Evolutionary conservation across 2,888 invertebrate genomes (phyloP).

Genomic region (Heliconius cydno): DNA sequence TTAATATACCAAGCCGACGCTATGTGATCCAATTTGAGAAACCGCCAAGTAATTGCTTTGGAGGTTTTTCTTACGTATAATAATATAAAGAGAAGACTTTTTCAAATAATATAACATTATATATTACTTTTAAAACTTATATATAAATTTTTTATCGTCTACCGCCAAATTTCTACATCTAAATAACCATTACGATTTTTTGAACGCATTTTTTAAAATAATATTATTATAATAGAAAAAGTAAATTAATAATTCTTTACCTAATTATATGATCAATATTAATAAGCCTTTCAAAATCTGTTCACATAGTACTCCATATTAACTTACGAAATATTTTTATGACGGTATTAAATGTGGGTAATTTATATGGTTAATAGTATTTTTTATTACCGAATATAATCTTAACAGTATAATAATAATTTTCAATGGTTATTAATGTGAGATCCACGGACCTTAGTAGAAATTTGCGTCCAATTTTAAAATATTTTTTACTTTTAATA

Average conservation of each 20-base stretch:
- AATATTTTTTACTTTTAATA: slow-evolving; percentile 1
- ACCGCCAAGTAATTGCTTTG: neutral
- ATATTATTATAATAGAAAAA: no score
- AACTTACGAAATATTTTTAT: slow-evolving; percentile 12
- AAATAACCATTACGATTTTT: no score
- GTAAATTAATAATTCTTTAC: no score
- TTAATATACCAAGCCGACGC: slow-evolving; percentile 49
- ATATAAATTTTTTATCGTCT: no score
- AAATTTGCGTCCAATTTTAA: neutral
- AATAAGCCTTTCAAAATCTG: neutral
- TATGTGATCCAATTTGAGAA: slow-evolving; percentile 2
- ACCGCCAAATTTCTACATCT: no score
- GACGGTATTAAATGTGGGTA: slow-evolving; percentile 57
- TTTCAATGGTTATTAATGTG: slow-evolving; percentile 20
- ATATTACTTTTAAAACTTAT: no score
- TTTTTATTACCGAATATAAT: slow-evolving; percentile 19
- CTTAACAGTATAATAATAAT: slow-evolving; percentile 22
- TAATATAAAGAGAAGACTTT: neutral
- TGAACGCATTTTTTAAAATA: no score
- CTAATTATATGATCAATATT: neutral
- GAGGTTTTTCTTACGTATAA: neutral
- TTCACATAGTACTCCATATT: neutral
- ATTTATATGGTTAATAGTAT: slow-evolving; percentile 29
- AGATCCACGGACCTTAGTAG: neutral
- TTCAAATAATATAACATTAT: neutral